Evolutionary conservation across 2,888 invertebrate genomes (phyloP).

Genomic region (Cantharis flavilabris): DNA sequence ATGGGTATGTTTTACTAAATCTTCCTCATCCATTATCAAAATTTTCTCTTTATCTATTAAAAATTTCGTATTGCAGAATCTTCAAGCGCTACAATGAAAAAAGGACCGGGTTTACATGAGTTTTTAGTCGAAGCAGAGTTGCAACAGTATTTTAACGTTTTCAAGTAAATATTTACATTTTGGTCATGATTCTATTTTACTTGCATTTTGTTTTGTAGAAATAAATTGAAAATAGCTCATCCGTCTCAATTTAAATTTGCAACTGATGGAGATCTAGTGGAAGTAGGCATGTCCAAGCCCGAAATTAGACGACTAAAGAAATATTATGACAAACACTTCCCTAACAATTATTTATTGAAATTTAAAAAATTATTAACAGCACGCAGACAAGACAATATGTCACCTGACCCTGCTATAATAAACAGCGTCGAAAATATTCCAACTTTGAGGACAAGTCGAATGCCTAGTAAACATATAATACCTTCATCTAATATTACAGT

Average conservation of each 20-base stretch:
- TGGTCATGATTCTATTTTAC: background rate
- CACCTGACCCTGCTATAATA: conserved; percentile 37
- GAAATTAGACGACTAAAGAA: conserved; percentile 94
- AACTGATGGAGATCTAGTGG: conserved; percentile 86
- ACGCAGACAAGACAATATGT: conserved; percentile 59
- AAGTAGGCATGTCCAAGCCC: conserved; percentile 92
- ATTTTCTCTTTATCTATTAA: background rate
- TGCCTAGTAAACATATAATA: conserved; percentile 85
- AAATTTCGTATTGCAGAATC: conserved; percentile 7
- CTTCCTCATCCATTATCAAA: background rate
- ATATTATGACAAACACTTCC: conserved; percentile 91
- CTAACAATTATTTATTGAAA: conserved; percentile 90
- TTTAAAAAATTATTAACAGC: conserved; percentile 81
- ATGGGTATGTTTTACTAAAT: background rate
- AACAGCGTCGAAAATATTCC: conserved; percentile 50
- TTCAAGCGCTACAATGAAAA: conserved; percentile 51
- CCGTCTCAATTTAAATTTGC: conserved; percentile 93
- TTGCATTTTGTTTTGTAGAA: conserved; percentile 60
- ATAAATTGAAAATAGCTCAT: conserved; percentile 86
- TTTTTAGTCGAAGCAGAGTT: conserved; percentile 94
- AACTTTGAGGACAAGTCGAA: conserved; percentile 58
- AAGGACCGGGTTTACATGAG: conserved; percentile 76
- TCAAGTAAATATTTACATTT: conserved; percentile 61
- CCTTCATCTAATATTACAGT: conserved; percentile 86
- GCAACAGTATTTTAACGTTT: conserved; percentile 85